Conservation (phyloP, 2,113 vertebrate species). For the Callopanchax toddi region DNA sequence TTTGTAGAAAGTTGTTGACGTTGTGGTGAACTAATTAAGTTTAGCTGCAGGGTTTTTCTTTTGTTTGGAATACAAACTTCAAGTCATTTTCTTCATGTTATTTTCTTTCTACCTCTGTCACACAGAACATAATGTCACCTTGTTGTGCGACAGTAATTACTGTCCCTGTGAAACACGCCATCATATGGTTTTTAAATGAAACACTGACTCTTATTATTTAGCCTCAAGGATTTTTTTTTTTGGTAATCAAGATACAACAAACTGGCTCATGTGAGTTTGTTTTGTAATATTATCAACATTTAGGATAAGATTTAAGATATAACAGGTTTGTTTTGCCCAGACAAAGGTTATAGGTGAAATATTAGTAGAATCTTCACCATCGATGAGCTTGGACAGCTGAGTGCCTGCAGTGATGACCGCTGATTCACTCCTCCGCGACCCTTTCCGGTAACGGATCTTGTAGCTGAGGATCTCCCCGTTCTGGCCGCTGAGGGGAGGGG, state of each 20-base stretch:
- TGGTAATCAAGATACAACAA: not conserved
- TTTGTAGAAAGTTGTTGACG: too few species aligned
- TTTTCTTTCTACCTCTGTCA: too few species aligned
- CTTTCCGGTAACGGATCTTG: conserved; percentile 95
- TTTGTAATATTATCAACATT: not conserved
- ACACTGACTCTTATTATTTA: not conserved
- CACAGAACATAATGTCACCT: too few species aligned
- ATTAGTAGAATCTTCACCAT: conserved; percentile 79
- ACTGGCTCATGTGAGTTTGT: not conserved
- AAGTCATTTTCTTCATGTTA: too few species aligned
- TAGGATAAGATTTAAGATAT: too few species aligned
- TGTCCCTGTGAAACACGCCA: too few species aligned
- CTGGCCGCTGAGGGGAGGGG: conserved; percentile 86
- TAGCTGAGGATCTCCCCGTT: conserved; percentile 93
- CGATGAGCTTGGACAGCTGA: conserved; percentile 89
- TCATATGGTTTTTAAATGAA: too few species aligned
- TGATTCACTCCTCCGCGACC: conserved; percentile 90
- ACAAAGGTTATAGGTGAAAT: not conserved
- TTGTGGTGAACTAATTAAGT: too few species aligned
- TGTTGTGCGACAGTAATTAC: too few species aligned
- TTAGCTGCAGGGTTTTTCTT: too few species aligned
- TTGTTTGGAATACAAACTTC: too few species aligned
- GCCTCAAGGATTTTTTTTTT: too few species aligned
- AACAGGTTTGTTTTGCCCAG: not conserved
- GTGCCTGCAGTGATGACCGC: conserved; percentile 86